These are phyloP conservation scores for Artibeus lituratus DNA, from an alignment of 2,797 vertebrate genomes.

Conservation along the genomic window DNA sequence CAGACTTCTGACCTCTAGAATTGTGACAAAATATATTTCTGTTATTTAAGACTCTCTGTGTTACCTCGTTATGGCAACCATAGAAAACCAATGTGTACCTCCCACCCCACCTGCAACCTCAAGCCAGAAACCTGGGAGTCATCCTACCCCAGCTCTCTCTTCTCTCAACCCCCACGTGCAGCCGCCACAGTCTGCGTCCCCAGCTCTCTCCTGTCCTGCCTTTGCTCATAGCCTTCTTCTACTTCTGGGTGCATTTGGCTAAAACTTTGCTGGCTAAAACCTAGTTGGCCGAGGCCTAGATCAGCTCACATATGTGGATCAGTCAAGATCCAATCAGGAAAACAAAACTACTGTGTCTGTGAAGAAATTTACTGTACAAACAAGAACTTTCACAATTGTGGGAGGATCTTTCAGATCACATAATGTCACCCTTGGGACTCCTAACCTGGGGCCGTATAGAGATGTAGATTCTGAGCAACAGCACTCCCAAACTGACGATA, in stretches of 20 bases:
- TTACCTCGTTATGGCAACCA: neutral
- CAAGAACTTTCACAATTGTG: neutral
- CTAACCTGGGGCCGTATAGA: neutral
- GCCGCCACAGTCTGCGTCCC: rapidly evolving
- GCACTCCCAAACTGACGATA: neutral
- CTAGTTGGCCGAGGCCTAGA: neutral
- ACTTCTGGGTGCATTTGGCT: neutral
- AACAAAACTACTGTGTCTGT: neutral
- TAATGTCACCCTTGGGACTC: neutral
- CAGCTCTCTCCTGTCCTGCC: no score
- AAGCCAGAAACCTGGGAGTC: no score
- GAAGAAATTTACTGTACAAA: neutral
- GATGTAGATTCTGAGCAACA: neutral
- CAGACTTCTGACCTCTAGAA: neutral
- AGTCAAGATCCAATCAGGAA: neutral
- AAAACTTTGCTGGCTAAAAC: neutral
- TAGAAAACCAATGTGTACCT: neutral
- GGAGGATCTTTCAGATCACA: neutral
- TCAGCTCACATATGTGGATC: neutral
- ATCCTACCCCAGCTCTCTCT: neutral
- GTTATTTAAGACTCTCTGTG: neutral
- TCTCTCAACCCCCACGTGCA: rapidly evolving
- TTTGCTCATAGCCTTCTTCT: neutral
- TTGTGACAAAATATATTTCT: neutral
- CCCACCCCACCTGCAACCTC: neutral